Conservation (phyloP, 2,888 invertebrate species). For the Ferrisia virgata region DNA sequence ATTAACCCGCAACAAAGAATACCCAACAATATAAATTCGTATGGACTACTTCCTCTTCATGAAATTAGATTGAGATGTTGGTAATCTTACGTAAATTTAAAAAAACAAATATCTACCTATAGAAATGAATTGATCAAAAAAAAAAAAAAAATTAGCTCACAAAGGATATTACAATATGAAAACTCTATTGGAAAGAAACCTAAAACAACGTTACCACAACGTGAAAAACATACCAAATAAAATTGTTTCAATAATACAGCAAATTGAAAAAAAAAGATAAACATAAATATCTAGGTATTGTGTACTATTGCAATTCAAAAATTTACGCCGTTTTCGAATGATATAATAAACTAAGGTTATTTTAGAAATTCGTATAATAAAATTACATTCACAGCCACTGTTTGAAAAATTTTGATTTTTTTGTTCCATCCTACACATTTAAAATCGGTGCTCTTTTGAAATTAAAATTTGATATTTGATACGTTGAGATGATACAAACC, state of each 20-base stretch:
- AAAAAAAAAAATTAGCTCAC: not conserved
- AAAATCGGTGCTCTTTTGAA: not conserved
- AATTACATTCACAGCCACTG: conserved; percentile 27
- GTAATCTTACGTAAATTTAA: not conserved
- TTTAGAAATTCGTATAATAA: conserved; percentile 3
- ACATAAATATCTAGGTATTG: not conserved
- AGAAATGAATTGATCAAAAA: not conserved
- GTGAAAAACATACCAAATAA: not conserved
- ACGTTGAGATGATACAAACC: not conserved
- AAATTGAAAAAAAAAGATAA: not conserved
- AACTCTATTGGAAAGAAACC: not conserved
- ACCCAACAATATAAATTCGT: not conserved
- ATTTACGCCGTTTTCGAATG: not conserved
- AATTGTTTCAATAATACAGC: not conserved
- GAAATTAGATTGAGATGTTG: not conserved
- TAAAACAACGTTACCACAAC: not conserved
- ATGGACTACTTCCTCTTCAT: conserved; percentile 11
- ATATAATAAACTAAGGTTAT: not conserved
- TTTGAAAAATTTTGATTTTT: conserved; percentile 25
- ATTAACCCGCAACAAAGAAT: not conserved
- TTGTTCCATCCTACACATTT: not conserved
- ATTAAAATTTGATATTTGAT: not conserved
- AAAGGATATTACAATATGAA: not conserved
- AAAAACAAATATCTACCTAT: not conserved
- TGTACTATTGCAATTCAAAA: not conserved